These are phyloP conservation scores for Corythoichthys haematopterus DNA, from an alignment of 2,113 vertebrate genomes.

Conservation along the genomic window DNA sequence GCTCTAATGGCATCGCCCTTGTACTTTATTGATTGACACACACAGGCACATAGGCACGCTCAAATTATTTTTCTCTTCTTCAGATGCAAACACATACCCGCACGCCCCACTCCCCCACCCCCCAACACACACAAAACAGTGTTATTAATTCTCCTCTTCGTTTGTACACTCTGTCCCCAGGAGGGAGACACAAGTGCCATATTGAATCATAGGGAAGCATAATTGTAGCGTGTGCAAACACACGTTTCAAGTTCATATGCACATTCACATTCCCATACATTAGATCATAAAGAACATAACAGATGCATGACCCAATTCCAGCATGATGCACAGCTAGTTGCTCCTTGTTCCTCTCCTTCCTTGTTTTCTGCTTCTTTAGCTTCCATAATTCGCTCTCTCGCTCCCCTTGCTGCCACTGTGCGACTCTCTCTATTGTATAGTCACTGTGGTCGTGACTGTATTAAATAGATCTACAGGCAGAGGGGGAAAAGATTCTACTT, in stretches of 20 bases:
- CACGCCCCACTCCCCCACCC: constrained; percentile 4
- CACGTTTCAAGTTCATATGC: constrained; percentile 30
- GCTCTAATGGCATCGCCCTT: constrained; percentile 53
- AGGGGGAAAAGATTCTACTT: constrained; percentile 55
- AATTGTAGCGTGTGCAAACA: constrained; percentile 57
- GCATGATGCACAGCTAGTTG: constrained; percentile 38
- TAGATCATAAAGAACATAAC: constrained; percentile 34
- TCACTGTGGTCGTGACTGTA: constrained; percentile 58
- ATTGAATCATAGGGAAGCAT: constrained; percentile 37
- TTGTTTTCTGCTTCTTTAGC: constrained; percentile 49
- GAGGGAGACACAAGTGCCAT: constrained; percentile 29
- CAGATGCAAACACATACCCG: background rate
- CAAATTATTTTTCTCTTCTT: constrained; percentile 9
- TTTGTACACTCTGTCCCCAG: constrained; percentile 26
- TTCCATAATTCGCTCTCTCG: constrained; percentile 28
- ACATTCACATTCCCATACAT: constrained; percentile 24
- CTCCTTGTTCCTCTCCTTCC: constrained; percentile 22
- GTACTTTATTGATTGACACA: constrained; percentile 60
- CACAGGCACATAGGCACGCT: constrained; percentile 20
- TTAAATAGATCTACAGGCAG: constrained; percentile 55
- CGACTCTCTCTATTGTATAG: constrained; percentile 52
- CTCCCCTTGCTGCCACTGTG: constrained; percentile 36
- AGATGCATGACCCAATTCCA: constrained; percentile 59
- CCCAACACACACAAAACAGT: constrained; percentile 8
- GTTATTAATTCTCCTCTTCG: constrained; percentile 19